Conservation (phyloP, 2,797 vertebrate species). For the Lacerta bilineata region DNA sequence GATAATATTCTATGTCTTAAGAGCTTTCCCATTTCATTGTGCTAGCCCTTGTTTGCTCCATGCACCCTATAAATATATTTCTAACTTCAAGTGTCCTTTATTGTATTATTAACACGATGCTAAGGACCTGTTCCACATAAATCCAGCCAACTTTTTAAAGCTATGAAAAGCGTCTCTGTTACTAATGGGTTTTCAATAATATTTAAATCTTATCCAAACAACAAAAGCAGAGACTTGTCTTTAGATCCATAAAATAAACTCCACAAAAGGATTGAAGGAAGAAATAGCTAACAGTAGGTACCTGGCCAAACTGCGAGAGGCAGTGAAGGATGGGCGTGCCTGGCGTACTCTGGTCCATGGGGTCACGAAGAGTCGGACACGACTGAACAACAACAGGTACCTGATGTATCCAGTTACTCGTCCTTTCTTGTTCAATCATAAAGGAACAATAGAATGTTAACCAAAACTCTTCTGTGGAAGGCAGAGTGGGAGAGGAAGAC, state of each 20-base stretch:
- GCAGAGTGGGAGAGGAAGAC: fast-evolving
- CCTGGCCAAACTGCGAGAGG: too few relatives aligned
- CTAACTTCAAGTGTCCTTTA: slow-evolving; percentile 1
- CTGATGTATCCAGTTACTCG: slow-evolving; percentile 37
- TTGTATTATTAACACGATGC: background rate
- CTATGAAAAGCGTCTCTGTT: slow-evolving; percentile 48
- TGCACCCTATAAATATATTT: slow-evolving; percentile 1
- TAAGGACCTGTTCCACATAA: slow-evolving; percentile 35
- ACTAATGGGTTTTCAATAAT: slow-evolving; percentile 67
- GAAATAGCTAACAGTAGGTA: slow-evolving; percentile 16
- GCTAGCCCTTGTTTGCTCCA: background rate
- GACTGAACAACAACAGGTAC: too few relatives aligned
- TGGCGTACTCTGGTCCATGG: too few relatives aligned
- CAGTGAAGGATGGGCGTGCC: too few relatives aligned
- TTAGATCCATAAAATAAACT: slow-evolving; percentile 42
- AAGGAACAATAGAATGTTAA: slow-evolving; percentile 32
- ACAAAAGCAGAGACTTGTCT: slow-evolving; percentile 44
- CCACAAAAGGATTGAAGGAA: slow-evolving; percentile 33
- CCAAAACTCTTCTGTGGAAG: slow-evolving; percentile 6
- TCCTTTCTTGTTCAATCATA: slow-evolving; percentile 27
- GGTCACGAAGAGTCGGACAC: too few relatives aligned
- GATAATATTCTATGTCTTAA: slow-evolving; percentile 6
- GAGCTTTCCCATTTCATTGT: fast-evolving
- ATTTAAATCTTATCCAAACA: slow-evolving; percentile 65
- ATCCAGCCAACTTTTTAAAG: slow-evolving; percentile 41